Base-by-base conservation (phyloP, 2,113 vertebrate genomes). In the Pontoporia blainvillei region DNA sequence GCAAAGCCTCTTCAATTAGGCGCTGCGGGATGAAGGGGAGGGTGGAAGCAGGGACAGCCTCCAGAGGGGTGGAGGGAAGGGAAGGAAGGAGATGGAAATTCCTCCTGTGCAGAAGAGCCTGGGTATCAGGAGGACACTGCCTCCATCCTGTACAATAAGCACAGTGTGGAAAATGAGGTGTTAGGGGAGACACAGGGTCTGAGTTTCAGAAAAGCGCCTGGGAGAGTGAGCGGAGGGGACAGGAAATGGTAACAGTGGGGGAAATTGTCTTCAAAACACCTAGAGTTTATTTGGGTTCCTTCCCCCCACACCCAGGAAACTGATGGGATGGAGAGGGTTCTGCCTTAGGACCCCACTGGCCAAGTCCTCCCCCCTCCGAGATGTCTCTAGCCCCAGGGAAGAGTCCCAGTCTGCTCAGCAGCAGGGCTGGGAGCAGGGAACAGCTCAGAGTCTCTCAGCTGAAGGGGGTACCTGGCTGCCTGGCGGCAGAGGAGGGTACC, bases 1-100 rank as follows among this genome's bases (percentile, higher is more conserved):
- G 95, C 34, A 41, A 96, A 97, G 96, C 90, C 97, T 97, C 96
- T 96, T 97, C 98, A 97, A 97, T 98, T 98, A 97, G 96, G 46
- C 90, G 75, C 66, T 6, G 46, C 34, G 17, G 52, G 79, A 66
- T 61, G 61, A 34, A 69, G 31, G 11, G 72, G 39, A 59, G 44
- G 44, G 67, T 10, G 25, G 88, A 41, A 88, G 73, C 86, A 87
- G 84, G 79, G 90, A 73, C 8, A 8, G 54, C 34, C 44, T 31
- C 91, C 91, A 41, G 61, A 90, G 72, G 21, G n/a, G 49, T 27
- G n/a, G 66, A 94, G 29, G 44, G 85, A 49, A 49, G 61, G 39
- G 44, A 85, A 85, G 69, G 64, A 95, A 93, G 31, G 15, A 87
- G 91, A 59, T 75, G 39, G 83, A 95, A 88, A 94, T 59, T 54